A percentile compares a stretch with the other conserved stretches of the same genome.
Conservation (phyloP, 2,113 vertebrate genomes). For the Microtus oregoni region DNA sequence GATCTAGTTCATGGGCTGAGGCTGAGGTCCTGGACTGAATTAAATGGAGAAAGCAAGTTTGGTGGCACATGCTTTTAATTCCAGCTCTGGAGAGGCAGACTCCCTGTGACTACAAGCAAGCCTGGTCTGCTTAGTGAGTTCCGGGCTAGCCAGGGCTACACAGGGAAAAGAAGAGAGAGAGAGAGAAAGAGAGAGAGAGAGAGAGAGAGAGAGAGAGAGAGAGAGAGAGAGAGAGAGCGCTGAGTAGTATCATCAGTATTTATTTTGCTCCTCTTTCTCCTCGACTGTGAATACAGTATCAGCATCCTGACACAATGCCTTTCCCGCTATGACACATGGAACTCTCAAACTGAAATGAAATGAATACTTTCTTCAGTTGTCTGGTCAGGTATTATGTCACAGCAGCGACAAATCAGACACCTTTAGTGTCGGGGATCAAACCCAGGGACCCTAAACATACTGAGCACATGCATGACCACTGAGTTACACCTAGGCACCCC, state of each 20-base stretch:
- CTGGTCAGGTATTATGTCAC: background rate
- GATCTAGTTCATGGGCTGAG: background rate
- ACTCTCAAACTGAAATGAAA: background rate
- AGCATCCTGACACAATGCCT: background rate
- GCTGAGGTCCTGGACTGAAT: background rate
- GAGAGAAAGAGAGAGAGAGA: too few relatives aligned
- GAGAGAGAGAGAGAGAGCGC: too few relatives aligned
- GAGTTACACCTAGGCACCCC: background rate
- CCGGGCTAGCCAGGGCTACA: background rate
- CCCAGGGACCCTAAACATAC: background rate
- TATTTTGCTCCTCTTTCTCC: background rate
- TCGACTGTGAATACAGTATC: background rate
- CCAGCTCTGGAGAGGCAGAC: background rate
- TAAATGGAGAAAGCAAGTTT: background rate
- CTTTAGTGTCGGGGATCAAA: background rate
- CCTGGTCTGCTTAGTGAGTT: background rate
- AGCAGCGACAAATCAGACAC: background rate
- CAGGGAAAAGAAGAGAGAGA: background rate
- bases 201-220: too few relatives aligned
- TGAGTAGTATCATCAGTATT: background rate
- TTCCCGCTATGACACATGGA: background rate
- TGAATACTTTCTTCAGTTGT: background rate
- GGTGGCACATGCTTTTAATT: background rate
- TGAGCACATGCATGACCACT: background rate
- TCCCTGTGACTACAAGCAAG: background rate